Base-by-base conservation (phyloP, 1,140 invertebrate species). In the Platorchestia sp. region DNA sequence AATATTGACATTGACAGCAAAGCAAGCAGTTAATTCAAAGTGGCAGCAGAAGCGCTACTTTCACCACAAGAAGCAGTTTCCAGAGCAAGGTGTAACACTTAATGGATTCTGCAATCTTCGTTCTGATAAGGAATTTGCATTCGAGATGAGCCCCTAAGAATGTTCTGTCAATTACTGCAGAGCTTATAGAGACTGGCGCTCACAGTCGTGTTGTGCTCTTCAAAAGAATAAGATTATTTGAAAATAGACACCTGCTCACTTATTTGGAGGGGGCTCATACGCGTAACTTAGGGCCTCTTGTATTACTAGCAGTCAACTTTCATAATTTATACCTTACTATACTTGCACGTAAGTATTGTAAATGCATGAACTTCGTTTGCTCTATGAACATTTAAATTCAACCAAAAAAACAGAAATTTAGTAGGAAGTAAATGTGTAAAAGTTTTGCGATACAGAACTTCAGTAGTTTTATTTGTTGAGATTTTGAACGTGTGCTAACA, bases 11-110 rank as follows among this genome's bases (percentile, higher is more conserved):
- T 42, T 0, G 43, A 44, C 36, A 86, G 36, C 86, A 40, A 86
- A 40, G 7, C 36, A 86, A 86, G 14, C 27, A 89, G 87, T 36
- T 89, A 44, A 89, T 89, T 36, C 41, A 89, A 43, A 3, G 87
- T 89, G 87, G 87, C 87, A 44, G 41, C n/a, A 89, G 87, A 89
- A 89, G 87, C 87, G n/a, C 87, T 42, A 89, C 87, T 89, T 89
- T 89, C 87, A 89, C 87, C 43, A 27, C n/a, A 44, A 41, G 43
- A 44, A 89, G 87, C 41, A 41, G 87, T 44, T 89, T 89, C 41
- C 10, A 22, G 41, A 89, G 87, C 41, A 42, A 89, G 87, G n/a
- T 75, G 59, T 75, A 75, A 75, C 59, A 27, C 87, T 44, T 42
- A 41, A 89, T 42, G 43, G 87, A 89, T 89, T 89, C 41, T 42